Base-by-base conservation (phyloP, 2,888 invertebrate genomes). In the Melieria picta region DNA sequence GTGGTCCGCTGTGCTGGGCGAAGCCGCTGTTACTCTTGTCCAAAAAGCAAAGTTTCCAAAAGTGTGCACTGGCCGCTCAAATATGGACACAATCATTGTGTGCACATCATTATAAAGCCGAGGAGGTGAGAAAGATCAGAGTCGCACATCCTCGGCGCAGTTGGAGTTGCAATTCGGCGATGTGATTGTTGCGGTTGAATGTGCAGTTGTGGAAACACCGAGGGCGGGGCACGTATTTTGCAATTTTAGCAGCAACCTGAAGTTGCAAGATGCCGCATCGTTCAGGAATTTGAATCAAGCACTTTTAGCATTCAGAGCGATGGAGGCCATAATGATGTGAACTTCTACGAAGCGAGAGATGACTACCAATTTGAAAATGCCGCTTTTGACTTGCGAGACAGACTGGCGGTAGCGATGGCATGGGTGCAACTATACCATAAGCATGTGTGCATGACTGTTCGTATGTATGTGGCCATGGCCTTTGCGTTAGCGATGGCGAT, bases 181-280 rank as follows among this genome's bases (percentile, higher is more conserved):
- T 58, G 16, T 10, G 30, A 16, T 16, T 57, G 13, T 46, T 13
- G 56, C 47, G 16, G 55, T 30, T 43, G 55, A 16, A 11, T 13
- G 16, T 42, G 67, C 16, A n/a, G 9, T 9, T 50, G 5, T 48
- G 67, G 71, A 65, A 61, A 65, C 76, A 78, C 80, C 74, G 82
- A 80, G 81, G 84, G 84, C 84, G 83, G 82, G 84, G 82, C 83
- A 82, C 84, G 81, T 83, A 83, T 84, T 83, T 84, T 83, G 84
- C 83, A 84, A 83, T 83, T 83, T 83, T 79, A 83, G 82, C 84
- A 80, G 82, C 82, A 30, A 30, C 30, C 30, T 30, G 30, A 30
- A 30, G 30, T 30, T 81, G 79, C 80, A 76, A 76, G 66, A 65
- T 61, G 66, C 62, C 58, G 76, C 76, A 76, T 75, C 76, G 76